Base-by-base conservation (phyloP, 1,140 invertebrate genomes). In the Aphis gossypii region DNA sequence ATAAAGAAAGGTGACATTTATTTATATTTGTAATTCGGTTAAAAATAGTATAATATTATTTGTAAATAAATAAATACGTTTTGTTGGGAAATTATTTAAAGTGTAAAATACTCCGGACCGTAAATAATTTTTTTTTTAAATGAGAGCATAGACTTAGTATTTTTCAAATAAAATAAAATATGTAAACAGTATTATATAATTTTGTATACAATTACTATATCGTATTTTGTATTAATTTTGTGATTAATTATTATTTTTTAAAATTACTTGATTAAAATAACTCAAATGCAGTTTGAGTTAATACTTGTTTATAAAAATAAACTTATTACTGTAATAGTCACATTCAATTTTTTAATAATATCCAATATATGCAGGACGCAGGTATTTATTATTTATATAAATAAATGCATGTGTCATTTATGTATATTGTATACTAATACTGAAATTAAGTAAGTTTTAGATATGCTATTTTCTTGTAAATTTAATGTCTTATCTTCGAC, bases 41-140 rank as follows among this genome's bases (percentile, higher is more conserved):
- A n/a, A n/a, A 76, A 76, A 76, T 76, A 76, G 30, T 76, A 76
- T 76, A n/a, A 21, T n/a, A 87, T 87, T n/a, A 87, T 48, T 48
- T 48, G 20, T 87, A 7, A 89, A 60, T 90, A 41, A 56, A 60
- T 90, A 56, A 90, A 90, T 90, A 90, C 89, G 89, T 90, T 68
- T 90, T 68, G 89, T 90, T 90, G 54, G 89, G 60, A 41, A 60
- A 60, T 18, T 6, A 60, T 60, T 41, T 30, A 38, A 11, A 14
- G 5, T n/a, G n/a, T 14, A 56, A 30, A 89, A 54, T 38, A 35
- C 9, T 35, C 23, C 9, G 9, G 7, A 89, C 30, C 14, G 51
- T 38, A 25, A 35, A 54, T 89, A 51, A 51, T 6, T 30, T 41
- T 56, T 14, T 44, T 41, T 60, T 90, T 44, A 60, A 90, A 90